Evolutionary conservation across 2,113 vertebrate genomes (phyloP), one percentile per base, ranked within the genome.

Genomic region (Hippotragus niger): DNA sequence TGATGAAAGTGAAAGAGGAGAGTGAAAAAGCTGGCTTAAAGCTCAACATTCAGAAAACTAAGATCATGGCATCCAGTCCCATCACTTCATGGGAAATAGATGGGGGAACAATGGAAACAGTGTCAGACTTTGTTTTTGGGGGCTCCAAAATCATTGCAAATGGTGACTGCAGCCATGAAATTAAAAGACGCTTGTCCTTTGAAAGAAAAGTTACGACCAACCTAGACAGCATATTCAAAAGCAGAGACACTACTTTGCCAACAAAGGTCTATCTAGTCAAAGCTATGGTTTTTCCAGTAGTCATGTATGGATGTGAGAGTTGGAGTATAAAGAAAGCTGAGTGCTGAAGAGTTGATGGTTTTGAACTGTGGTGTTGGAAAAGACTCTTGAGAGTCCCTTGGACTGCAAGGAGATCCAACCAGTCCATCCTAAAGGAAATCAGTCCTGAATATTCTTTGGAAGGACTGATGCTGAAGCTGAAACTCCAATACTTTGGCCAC

Each of bases 71-170:
- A n/a, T 67, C 16, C 1, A 4, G 64, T n/a, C 64, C 33, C 64
- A 67, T 67, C 31, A 67, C 15, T 64, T 64, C 8, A n/a, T 19
- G 33, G 33, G 4, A 36, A 67, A 67, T 67, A n/a, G 33, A 67
- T 67, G 4, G 62, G 64, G 64, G n/a, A 67, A 67, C 33, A 67
- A 2, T 67, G 64, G 64, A 36, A n/a, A 67, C 16, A 67, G 64
- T 8, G 10, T 10, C 16, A 67, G 64, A 67, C 33, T 62, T 62
- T n/a, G 19, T n/a, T n/a, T 67, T 19, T 0, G 1, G 16, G 33
- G 64, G 16, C 64, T 67, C 33, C 33, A 67, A n/a, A 19, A 67
- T 67, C 64, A 67, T 1, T 67, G 64, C 16, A n/a, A 5, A 67
- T 67, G 64, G 33, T n/a, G 16, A n/a, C 33, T n/a, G 16, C 64